phyloP scores from a whole-genome alignment of 1,140 invertebrate species.

The Listronotus oregonensis region DNA sequence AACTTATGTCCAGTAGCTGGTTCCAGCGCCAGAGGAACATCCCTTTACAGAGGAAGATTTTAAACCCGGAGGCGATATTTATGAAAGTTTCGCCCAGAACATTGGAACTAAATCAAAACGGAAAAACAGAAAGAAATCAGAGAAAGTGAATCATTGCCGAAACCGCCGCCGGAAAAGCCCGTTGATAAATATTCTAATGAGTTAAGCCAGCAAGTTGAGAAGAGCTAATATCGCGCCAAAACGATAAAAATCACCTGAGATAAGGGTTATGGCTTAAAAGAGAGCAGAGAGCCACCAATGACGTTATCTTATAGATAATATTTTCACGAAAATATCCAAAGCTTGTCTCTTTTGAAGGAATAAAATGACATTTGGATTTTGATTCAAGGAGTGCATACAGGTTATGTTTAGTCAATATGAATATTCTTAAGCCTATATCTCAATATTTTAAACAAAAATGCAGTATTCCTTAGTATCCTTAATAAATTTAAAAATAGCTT shows the following conservation, averaged over 20 bases:
- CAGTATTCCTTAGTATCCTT: no score
- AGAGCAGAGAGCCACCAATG: slow-evolving; percentile 18
- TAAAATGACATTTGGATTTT: no score
- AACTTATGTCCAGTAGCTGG: slow-evolving; percentile 30
- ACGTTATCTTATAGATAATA: slow-evolving; percentile 22
- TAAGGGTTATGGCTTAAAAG: slow-evolving; percentile 22
- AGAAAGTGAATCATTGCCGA: background rate
- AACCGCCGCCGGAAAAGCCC: slow-evolving; percentile 10
- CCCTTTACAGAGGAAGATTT: slow-evolving; percentile 28
- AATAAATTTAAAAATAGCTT: no score
- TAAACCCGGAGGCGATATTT: slow-evolving; percentile 28
- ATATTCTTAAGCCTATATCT: no score
- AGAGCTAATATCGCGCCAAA: slow-evolving; percentile 30
- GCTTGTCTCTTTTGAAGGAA: no score
- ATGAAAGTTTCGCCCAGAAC: slow-evolving; percentile 22
- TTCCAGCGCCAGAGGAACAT: background rate
- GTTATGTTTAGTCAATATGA: no score
- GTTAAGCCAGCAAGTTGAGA: slow-evolving; percentile 9
- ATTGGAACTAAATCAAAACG: slow-evolving; percentile 18
- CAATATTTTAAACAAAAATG: no score
- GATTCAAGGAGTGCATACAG: no score
- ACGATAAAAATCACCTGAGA: slow-evolving; percentile 33
- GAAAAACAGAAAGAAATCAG: background rate
- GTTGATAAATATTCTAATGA: slow-evolving; percentile 15
- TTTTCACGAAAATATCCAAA: no score